Evolutionary conservation across 2,888 invertebrate species (phyloP).

Genomic region (Gandaritis pyraliata): DNA sequence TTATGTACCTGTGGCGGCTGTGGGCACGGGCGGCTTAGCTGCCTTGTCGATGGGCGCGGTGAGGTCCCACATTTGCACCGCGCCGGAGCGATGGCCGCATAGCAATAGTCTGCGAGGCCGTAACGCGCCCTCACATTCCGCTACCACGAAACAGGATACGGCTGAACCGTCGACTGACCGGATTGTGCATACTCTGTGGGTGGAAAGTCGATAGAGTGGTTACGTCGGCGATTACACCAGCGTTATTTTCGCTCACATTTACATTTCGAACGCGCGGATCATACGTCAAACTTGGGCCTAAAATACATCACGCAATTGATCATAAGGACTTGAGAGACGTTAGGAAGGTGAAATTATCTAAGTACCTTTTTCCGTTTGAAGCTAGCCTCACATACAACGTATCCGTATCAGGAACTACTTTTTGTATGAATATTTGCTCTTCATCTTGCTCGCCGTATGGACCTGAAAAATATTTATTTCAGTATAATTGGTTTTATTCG

Average conservation of each 20-base stretch:
- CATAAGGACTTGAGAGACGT: too few species aligned
- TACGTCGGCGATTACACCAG: too few species aligned
- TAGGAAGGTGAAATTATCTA: too few species aligned
- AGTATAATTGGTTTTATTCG: too few species aligned
- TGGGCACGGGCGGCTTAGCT: constrained; percentile 55
- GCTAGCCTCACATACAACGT: constrained; percentile 97
- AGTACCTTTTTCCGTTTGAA: constrained; percentile 94
- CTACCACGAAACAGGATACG: constrained; percentile 97
- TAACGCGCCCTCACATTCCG: constrained; percentile 98
- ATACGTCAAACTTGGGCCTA: too few species aligned
- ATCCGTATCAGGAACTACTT: constrained; percentile 98
- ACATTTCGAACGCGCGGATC: too few species aligned
- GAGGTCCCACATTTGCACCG: constrained; percentile 99
- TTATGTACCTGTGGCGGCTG: constrained; percentile 38
- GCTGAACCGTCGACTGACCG: constrained; percentile 97
- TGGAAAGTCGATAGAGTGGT: too few species aligned
- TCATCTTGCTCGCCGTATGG: constrained; percentile 99
- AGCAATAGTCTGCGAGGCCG: constrained; percentile 95
- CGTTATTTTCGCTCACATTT: too few species aligned
- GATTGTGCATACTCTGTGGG: constrained; percentile 93
- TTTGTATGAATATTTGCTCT: constrained; percentile 98
- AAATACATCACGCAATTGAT: too few species aligned
- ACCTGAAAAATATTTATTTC: constrained; percentile 78
- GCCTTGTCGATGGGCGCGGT: constrained; percentile 96
- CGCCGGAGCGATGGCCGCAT: constrained; percentile 96